Base-by-base conservation (phyloP, 2,797 vertebrate species). In the Melopsittacus undulatus region DNA sequence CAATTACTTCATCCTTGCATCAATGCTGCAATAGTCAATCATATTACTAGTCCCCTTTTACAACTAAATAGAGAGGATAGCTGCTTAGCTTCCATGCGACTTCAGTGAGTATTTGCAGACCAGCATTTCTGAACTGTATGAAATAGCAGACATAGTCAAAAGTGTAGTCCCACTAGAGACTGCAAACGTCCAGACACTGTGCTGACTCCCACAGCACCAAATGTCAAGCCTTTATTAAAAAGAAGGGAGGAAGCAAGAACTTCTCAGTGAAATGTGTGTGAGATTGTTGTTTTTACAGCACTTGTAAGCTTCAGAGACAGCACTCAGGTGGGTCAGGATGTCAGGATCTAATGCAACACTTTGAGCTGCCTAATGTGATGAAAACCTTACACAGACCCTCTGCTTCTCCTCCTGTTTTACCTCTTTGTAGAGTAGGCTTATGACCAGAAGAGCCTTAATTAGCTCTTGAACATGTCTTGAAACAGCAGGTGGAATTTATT, bases 401-500 rank as follows among this genome's bases (percentile, higher is more conserved):
- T 48, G 43, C 74, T 87, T 38, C 43, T 92, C 56, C 87, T 90
- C 48, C 68, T 74, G 42, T 67, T 94, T 95, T 90, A 68, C 52
- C 48, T 79, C 34, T 87, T 85, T 72, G 26, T 59, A 17, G 6
- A 62, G 26, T 5, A 49, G 18, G 10, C 20, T 87, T 92, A 74
- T 86, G 85, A 69, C 51, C 54, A 36, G 54, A 83, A 45, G 7
- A 86, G 43, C 54, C 32, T 90, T 90, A 94, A 88, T 91, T 90
- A 78, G 46, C 64, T 92, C 81, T 82, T 86, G 72, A 95, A 64
- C 27, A 8, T 56, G 48, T 89, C 83, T 56, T 92, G 32, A 67
- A 96, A 70, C 7, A 34, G 68, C 81, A 94, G 80, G 78, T 94
- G 87, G 83, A 82, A 74, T 91, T 92, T 82, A 91, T 92, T 83